A percentile compares a stretch with the other conserved stretches of the same genome.
Evolutionary conservation across 2,113 vertebrate genomes (phyloP).

Genomic region (Anthoscopus minutus): DNA sequence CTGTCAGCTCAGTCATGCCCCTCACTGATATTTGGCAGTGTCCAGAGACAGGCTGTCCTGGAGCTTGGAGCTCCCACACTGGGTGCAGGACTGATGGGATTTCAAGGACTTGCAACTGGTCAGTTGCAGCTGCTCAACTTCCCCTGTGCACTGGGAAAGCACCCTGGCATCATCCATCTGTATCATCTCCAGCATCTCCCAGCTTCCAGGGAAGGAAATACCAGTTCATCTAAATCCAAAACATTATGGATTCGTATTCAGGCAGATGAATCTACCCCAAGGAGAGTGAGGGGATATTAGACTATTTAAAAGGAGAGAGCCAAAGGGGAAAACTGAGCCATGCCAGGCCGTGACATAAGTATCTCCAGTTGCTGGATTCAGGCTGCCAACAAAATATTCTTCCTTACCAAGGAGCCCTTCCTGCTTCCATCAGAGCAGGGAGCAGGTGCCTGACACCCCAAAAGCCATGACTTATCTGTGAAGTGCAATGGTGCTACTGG

Average conservation of each 20-base stretch:
- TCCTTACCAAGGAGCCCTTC: background rate
- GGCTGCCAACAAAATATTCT: constrained; percentile 19
- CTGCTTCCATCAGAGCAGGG: background rate
- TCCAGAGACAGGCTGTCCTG: background rate
- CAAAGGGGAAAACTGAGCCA: background rate
- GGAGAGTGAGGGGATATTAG: background rate
- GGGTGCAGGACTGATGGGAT: background rate
- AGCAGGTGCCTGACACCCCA: background rate
- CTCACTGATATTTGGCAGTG: background rate
- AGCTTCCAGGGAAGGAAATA: background rate
- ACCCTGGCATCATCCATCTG: background rate
- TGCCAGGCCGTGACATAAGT: background rate
- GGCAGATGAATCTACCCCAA: rapidly evolving
- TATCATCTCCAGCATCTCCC: background rate
- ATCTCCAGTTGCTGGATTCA: constrained; percentile 15
- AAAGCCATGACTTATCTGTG: background rate
- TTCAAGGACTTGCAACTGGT: background rate
- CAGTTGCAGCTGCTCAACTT: background rate
- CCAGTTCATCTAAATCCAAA: background rate
- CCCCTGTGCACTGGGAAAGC: background rate
- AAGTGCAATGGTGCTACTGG: background rate
- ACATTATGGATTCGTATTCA: background rate
- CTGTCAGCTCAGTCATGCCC: background rate
- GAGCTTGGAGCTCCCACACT: rapidly evolving
- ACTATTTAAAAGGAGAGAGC: background rate